A percentile compares a stretch with the other conserved stretches of the same genome.
Evolutionary conservation across 2,888 invertebrate genomes (phyloP).

Genomic region (Venusia cambrica): DNA sequence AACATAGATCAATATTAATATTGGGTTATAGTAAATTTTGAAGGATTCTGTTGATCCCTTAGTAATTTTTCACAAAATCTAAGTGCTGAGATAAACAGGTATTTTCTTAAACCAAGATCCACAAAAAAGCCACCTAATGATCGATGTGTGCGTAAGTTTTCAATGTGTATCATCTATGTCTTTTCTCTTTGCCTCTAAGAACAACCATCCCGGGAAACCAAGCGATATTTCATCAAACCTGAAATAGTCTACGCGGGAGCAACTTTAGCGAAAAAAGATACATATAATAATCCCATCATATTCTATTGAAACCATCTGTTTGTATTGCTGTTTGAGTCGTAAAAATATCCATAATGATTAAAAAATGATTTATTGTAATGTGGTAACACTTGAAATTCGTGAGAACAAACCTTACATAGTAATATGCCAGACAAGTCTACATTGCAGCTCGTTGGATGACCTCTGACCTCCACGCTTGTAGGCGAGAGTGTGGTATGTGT

Average conservation of each 20-base stretch:
- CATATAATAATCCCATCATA: constrained; percentile 12
- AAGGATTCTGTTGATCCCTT: too few relatives aligned
- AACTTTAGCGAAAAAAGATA: constrained; percentile 28
- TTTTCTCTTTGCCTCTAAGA: constrained; percentile 18
- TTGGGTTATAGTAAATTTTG: too few relatives aligned
- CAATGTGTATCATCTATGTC: constrained; percentile 22
- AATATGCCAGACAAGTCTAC: too few relatives aligned
- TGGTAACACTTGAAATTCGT: constrained; percentile 22
- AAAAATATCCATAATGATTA: constrained; percentile 27
- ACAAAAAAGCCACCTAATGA: too few relatives aligned
- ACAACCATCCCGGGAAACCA: constrained; percentile 41
- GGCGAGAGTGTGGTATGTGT: too few relatives aligned
- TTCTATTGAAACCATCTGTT: constrained; percentile 27
- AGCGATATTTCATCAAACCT: constrained; percentile 66
- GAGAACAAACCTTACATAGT: constrained; percentile 22
- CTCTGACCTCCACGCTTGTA: too few relatives aligned
- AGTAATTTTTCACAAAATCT: too few relatives aligned
- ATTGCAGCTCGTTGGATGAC: too few relatives aligned
- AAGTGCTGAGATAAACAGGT: too few relatives aligned
- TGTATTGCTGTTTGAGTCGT: constrained; percentile 16
- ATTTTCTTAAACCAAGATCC: too few relatives aligned
- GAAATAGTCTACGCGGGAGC: constrained; percentile 56
- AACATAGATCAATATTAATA: too few relatives aligned
- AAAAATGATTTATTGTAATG: constrained; percentile 24
- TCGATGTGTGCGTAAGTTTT: too few relatives aligned